Evolutionary conservation across 2,888 invertebrate genomes (phyloP).

Genomic region (Loripinus fragilis): DNA sequence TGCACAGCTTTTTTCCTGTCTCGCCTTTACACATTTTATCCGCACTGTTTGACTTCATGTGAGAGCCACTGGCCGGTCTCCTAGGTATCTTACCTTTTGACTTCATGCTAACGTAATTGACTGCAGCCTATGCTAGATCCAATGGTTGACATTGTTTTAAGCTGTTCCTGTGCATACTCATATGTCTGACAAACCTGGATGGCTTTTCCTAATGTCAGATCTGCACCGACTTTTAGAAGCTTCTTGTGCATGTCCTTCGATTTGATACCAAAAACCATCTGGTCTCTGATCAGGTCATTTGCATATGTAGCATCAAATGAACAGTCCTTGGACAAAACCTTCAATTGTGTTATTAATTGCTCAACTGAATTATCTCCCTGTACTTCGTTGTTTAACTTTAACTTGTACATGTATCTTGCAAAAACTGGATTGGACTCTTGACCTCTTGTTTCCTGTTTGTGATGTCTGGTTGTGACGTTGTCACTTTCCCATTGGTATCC

Average conservation of each 20-base stretch:
- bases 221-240: not conserved
- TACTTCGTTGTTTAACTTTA: conserved; percentile 33
- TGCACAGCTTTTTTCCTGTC: not conserved
- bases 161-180: conserved; percentile 19
- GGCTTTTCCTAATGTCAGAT: not conserved
- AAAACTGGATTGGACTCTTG: conserved; percentile 34
- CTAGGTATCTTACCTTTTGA: too few relatives aligned
- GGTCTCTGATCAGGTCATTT: conserved; percentile 9
- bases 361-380: conserved; percentile 20
- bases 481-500: too few relatives aligned
- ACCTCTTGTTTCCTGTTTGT: too few relatives aligned
- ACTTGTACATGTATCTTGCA: conserved; percentile 24
- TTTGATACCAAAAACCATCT: not conserved
- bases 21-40: not conserved
- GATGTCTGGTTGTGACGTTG: too few relatives aligned
- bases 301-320: conserved; percentile 11
- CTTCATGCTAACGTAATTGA: too few relatives aligned
- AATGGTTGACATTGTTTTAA: not conserved
- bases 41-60: not conserved
- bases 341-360: conserved; percentile 22
- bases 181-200: too few relatives aligned
- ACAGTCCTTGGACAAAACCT: conserved; percentile 24
- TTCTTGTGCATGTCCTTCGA: not conserved
- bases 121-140: not conserved
- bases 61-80: too few relatives aligned